A percentile compares a stretch with the other conserved stretches of the same genome.
These are phyloP conservation scores for Punctoribates punctum DNA, from an alignment of 2,888 invertebrate species.

Conservation along the genomic window DNA sequence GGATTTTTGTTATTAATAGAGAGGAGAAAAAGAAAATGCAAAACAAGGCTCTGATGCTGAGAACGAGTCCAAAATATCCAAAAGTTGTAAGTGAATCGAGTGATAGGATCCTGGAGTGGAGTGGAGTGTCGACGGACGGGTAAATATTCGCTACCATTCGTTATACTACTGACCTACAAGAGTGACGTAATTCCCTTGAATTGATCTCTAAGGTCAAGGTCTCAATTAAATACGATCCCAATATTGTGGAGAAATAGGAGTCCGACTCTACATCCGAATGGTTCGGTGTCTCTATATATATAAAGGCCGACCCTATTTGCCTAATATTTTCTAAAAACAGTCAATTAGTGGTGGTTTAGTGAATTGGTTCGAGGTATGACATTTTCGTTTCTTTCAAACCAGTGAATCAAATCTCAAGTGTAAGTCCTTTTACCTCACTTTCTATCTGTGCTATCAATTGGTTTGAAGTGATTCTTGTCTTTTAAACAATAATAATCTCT, in stretches of 20 bases:
- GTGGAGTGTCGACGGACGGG: slow-evolving; percentile 22
- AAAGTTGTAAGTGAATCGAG: slow-evolving; percentile 3
- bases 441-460: background rate
- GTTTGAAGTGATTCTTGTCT: background rate
- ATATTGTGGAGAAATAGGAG: slow-evolving; percentile 13
- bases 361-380: background rate
- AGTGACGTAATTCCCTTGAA: slow-evolving; percentile 20
- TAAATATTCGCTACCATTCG: slow-evolving; percentile 24
- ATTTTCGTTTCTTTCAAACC: background rate
- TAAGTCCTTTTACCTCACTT: background rate
- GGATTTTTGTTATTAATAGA: background rate
- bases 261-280: slow-evolving; percentile 21
- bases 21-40: background rate
- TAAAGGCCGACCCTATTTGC: slow-evolving; percentile 23
- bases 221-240: slow-evolving; percentile 31
- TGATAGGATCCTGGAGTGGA: background rate
- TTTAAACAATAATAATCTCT: background rate
- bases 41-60: background rate
- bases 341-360: background rate
- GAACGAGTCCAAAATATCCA: slow-evolving; percentile 11
- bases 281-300: background rate
- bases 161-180: slow-evolving; percentile 30
- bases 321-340: background rate
- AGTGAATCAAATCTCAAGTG: background rate
- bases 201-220: slow-evolving; percentile 33